A percentile compares a stretch with the other conserved stretches of the same genome.
phyloP scores from a whole-genome alignment of 2,797 vertebrate species.

The Philypnodon macrostomus region DNA sequence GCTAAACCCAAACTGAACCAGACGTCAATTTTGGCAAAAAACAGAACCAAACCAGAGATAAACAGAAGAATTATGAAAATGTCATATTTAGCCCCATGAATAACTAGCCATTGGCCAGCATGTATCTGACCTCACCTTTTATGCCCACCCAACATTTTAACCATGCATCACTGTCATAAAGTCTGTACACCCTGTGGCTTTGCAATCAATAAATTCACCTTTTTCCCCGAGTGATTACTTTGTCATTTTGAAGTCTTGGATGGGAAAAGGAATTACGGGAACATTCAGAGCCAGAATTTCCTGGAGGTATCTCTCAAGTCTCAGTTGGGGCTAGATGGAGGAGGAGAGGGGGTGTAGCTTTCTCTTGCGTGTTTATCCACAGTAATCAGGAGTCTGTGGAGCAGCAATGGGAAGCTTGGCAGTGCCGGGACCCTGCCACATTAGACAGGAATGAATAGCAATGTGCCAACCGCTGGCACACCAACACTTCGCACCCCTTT shows the following conservation, averaged over 20 bases:
- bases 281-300: conserved; percentile 63
- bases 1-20: too few relatives aligned
- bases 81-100: too few relatives aligned
- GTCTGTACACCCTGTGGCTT: conserved; percentile 44
- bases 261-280: conserved; percentile 43
- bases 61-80: too few relatives aligned
- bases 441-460: conserved; percentile 72
- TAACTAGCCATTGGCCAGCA: too few relatives aligned
- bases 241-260: conserved; percentile 68
- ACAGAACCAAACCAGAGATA: too few relatives aligned
- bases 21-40: too few relatives aligned
- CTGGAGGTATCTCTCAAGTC: conserved; percentile 72
- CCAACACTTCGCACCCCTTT: conserved; percentile 65
- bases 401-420: conserved; percentile 67
- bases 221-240: conserved; percentile 67
- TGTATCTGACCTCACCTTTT: too few relatives aligned
- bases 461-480: conserved; percentile 71
- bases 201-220: conserved; percentile 42
- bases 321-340: conserved; percentile 63
- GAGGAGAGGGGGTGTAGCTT: conserved; percentile 51
- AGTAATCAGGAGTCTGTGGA: conserved; percentile 76
- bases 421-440: conserved; percentile 65
- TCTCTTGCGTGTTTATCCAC: conserved; percentile 74
- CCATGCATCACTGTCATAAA: conserved; percentile 44
- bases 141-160: too few relatives aligned